A percentile compares a stretch with the other conserved stretches of the same genome.
These are phyloP conservation scores for Hypotaenidia okinawae DNA, from an alignment of 2,797 vertebrate genomes.

Conservation along the genomic window DNA sequence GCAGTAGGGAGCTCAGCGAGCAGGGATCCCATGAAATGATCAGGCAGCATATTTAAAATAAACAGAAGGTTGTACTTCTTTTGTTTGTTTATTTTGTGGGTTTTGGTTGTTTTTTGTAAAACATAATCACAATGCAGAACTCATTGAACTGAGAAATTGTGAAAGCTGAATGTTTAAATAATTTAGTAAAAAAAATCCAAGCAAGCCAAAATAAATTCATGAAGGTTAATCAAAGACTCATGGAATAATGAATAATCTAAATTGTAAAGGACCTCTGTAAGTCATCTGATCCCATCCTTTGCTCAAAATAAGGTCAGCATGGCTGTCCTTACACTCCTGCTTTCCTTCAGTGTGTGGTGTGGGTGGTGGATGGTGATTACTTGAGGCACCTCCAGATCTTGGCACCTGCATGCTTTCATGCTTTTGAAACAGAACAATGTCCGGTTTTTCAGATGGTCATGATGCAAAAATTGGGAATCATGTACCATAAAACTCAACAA, in stretches of 20 bases:
- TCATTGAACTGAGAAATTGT: background rate
- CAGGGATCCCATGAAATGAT: background rate
- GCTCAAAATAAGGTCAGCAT: background rate
- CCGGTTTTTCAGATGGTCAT: background rate
- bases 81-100: accelerated
- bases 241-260: background rate
- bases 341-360: background rate
- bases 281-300: background rate
- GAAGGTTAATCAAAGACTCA: background rate
- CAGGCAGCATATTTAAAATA: background rate
- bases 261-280: background rate
- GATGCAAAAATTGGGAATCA: background rate
- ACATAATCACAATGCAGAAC: background rate
- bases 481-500: background rate
- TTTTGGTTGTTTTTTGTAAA: background rate
- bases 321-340: background rate
- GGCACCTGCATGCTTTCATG: background rate
- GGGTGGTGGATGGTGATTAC: background rate
- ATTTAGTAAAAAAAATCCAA: background rate
- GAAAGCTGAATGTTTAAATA: background rate
- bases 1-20: background rate
- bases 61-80: background rate
- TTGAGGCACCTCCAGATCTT: background rate
- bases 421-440: background rate
- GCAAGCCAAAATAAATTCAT: accelerated